Evolutionary conservation across 2,888 invertebrate species (phyloP).

Genomic region (Leptogaster cylindrica): DNA sequence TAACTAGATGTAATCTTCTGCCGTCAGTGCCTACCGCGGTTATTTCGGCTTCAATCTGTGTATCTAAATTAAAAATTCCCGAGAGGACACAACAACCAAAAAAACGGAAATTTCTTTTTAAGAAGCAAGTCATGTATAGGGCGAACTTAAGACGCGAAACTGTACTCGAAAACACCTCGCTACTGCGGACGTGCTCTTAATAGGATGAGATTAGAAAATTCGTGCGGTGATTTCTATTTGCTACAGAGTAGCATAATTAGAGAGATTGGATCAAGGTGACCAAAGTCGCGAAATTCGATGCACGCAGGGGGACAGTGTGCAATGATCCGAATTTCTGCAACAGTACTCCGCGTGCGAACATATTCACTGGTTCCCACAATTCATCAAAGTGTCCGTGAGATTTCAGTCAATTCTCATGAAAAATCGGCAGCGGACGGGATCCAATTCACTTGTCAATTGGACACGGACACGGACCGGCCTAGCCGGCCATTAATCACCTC

Average conservation of each 20-base stretch:
- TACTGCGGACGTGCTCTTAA: neutral
- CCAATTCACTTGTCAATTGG: constrained; percentile 12
- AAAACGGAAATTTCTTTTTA: constrained; percentile 9
- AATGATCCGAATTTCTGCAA: constrained; percentile 11
- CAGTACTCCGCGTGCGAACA: neutral
- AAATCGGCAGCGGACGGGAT: neutral
- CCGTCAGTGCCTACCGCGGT: neutral
- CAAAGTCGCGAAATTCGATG: constrained; percentile 19
- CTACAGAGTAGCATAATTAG: neutral
- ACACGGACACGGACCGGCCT: neutral
- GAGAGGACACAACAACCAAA: constrained; percentile 8
- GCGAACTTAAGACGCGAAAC: neutral
- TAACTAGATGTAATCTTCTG: constrained; percentile 27
- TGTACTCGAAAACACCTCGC: neutral
- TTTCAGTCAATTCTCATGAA: constrained; percentile 15
- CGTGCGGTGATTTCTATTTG: too few relatives aligned
- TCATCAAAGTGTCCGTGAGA: constrained; percentile 1
- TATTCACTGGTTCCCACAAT: constrained; percentile 23
- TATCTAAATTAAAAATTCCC: constrained; percentile 28
- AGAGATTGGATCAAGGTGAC: neutral
- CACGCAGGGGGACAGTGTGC: neutral
- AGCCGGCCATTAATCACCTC: constrained; percentile 16
- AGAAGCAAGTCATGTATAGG: constrained; percentile 9
- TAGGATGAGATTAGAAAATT: too few relatives aligned
- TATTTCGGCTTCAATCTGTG: constrained; percentile 11